phyloP scores from a whole-genome alignment of 2,888 invertebrate genomes.

The Lymantria dispar region DNA sequence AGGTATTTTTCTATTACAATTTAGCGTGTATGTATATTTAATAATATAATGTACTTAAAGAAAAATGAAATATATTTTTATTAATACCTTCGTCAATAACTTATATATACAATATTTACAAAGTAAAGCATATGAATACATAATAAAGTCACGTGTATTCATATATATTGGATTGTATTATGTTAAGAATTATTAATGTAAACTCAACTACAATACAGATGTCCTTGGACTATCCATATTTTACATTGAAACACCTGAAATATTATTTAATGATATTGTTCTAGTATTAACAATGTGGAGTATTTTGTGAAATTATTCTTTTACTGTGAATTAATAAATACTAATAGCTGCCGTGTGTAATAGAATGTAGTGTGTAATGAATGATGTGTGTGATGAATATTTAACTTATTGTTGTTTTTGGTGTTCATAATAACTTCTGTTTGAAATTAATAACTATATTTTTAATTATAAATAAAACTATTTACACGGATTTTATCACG shows the following conservation, averaged over 20 bases:
- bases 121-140: constrained; percentile 25
- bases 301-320: not conserved
- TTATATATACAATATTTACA: not conserved
- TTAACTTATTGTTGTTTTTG: constrained; percentile 9
- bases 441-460: not conserved
- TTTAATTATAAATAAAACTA: too few species aligned
- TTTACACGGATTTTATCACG: too few species aligned
- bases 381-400: not conserved
- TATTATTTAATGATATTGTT: constrained; percentile 16
- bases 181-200: constrained; percentile 39
- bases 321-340: constrained; percentile 18
- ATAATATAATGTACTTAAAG: not conserved
- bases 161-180: constrained; percentile 23
- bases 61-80: not conserved
- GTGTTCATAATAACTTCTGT: constrained; percentile 19
- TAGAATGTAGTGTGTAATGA: constrained; percentile 27
- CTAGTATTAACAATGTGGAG: constrained; percentile 7
- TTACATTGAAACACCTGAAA: constrained; percentile 31
- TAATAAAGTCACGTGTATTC: not conserved
- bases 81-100: not conserved
- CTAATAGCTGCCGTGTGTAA: constrained; percentile 49
- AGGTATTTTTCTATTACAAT: too few species aligned
- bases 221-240: constrained; percentile 40
- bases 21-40: too few species aligned
- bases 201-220: constrained; percentile 50